Conservation (phyloP, 1,140 invertebrate species). For the Eumaeus atala region DNA sequence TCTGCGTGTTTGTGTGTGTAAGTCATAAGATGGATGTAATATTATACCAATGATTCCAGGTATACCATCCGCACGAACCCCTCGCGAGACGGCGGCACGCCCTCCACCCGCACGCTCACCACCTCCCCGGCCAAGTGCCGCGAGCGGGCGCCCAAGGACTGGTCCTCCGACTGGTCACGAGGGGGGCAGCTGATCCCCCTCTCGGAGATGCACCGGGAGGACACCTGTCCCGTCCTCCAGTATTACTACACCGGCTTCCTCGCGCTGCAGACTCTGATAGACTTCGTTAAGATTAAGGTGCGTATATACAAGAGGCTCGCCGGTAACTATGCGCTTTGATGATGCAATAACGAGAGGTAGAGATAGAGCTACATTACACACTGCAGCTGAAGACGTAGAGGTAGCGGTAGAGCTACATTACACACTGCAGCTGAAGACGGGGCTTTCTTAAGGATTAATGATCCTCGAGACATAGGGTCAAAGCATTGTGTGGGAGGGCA, state of each 20-base stretch:
- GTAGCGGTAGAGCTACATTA: too few species aligned
- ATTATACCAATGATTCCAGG: constrained; percentile 45
- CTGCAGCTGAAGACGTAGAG: too few species aligned
- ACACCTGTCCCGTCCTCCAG: constrained; percentile 82
- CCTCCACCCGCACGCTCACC: constrained; percentile 77
- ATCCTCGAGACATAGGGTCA: too few species aligned
- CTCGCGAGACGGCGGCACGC: constrained; percentile 75
- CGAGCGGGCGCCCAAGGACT: constrained; percentile 68
- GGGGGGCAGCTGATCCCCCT: constrained; percentile 78
- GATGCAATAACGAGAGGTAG: too few species aligned
- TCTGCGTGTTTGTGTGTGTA: too few species aligned
- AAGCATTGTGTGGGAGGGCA: too few species aligned
- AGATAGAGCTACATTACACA: too few species aligned
- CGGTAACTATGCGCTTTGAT: too few species aligned
- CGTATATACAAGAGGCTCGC: too few species aligned
- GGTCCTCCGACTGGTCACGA: constrained; percentile 75
- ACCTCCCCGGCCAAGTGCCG: constrained; percentile 81
- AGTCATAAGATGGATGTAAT: too few species aligned
- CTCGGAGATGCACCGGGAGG: constrained; percentile 71
- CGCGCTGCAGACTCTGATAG: constrained; percentile 81
- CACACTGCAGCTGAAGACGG: too few species aligned
- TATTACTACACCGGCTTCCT: constrained; percentile 85
- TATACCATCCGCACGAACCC: constrained; percentile 84
- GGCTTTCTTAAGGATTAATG: too few species aligned
- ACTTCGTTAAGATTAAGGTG: constrained; percentile 82